Base-by-base conservation (phyloP, 92 coral and sea anemone species). In the Zoanthus sociatus region DNA sequence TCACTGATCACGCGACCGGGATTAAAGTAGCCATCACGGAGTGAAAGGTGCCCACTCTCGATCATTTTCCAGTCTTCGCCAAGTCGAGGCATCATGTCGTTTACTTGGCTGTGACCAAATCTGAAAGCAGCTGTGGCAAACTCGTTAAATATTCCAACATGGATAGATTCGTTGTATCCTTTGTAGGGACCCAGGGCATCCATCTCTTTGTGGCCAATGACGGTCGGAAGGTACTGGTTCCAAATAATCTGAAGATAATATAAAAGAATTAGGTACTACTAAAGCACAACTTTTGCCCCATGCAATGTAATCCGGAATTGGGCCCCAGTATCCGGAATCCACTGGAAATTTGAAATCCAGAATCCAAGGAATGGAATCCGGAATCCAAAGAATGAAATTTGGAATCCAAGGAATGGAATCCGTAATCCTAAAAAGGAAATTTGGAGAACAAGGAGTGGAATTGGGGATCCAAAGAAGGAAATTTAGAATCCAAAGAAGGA, bases 81-180 rank as follows among this genome's bases (percentile, higher is more conserved):
- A 83, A 97, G 83, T 86, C 99, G 96, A 30, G 86, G 90, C 99
- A 97, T 95, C 1, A 92, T 86, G 73, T 97, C 93, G 67, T 96
- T 98, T 9, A 97, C 91, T 86, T 97, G 99, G 76, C 99, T 97
- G 91, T 97, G 99, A 9, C 99, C 99, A 71, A 93, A 97, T 37
- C 99, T 83, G 76, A 97, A 97, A 6, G 99, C 99, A n/a, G 99
- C 99, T 14, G 99, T 97, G 6, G 95, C 98, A 54, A 97, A 97
- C 85, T 97, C 99, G 90, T 97, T 97, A 74, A 97, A 97, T 88
- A 97, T 94, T 30, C 99, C 99, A 79, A 95, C 94, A 63, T 94
- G 79, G 16, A 97, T 90, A 12, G 98, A 92, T 9, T 89, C 83
- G 83, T 97, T 97, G 88, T 93, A 97, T 0, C 96, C 98, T 76